A percentile compares a stretch with the other conserved stretches of the same genome.
Evolutionary conservation across 1,140 invertebrate species (phyloP).

Genomic region (Tetramorium parvispinum): DNA sequence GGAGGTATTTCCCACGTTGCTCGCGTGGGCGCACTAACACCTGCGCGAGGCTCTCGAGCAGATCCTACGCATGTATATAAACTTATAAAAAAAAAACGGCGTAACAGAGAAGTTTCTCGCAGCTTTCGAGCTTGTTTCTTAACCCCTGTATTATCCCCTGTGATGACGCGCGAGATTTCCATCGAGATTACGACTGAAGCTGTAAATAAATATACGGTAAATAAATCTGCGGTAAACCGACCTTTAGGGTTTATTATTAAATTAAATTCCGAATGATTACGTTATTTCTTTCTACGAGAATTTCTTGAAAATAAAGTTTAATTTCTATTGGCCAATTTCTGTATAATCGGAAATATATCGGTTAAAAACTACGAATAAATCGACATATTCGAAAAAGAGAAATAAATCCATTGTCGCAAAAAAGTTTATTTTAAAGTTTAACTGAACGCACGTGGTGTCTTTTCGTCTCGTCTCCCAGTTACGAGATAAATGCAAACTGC

Average conservation of each 20-base stretch:
- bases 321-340: not conserved
- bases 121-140: not conserved
- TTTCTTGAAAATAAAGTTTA: not conserved
- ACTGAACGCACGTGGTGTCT: not conserved
- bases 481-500: conserved; percentile 14
- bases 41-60: conserved; percentile 4
- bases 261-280: not conserved
- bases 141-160: not conserved
- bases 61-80: not conserved
- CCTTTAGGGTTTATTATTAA: not conserved
- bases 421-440: not conserved
- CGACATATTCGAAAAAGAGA: not conserved
- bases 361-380: not conserved
- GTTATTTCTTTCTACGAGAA: not conserved
- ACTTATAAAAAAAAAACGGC: not conserved
- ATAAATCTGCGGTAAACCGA: not conserved
- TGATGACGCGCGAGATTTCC: not conserved
- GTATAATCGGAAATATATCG: not conserved
- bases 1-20: not conserved
- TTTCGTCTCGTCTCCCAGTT: not conserved
- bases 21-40: conserved; percentile 25
- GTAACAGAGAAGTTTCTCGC: not conserved
- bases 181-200: not conserved
- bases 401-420: not conserved
- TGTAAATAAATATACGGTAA: not conserved